phyloP scores from a whole-genome alignment of 92 coral and sea anemone genomes.

The Diadumene lineata region DNA sequence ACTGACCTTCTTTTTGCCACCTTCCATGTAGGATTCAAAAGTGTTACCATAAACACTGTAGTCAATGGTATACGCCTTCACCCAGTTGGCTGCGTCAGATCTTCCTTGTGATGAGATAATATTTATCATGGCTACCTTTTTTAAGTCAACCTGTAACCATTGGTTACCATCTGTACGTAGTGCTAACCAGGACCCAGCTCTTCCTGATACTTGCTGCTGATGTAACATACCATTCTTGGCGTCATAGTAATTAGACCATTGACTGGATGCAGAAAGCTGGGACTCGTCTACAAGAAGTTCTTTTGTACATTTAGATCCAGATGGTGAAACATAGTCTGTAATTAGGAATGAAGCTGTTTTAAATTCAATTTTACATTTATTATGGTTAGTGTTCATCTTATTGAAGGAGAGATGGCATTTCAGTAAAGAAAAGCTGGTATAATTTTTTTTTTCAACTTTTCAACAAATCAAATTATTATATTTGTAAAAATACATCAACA shows the following conservation, averaged over 20 bases:
- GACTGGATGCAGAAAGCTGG: slow-evolving; percentile 20
- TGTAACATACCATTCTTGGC: background rate
- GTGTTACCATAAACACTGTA: slow-evolving; percentile 12
- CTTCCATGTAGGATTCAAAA: slow-evolving; percentile 2
- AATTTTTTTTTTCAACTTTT: too few relatives aligned
- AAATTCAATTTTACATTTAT: too few relatives aligned
- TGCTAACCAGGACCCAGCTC: slow-evolving; percentile 30
- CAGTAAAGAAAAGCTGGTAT: too few relatives aligned
- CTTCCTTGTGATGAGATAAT: slow-evolving; percentile 47
- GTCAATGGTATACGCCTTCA: slow-evolving; percentile 22
- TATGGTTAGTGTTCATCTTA: too few relatives aligned
- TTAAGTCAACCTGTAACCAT: slow-evolving; percentile 45
- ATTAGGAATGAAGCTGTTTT: background rate
- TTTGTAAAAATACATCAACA: too few relatives aligned
- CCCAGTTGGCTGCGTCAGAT: slow-evolving; percentile 4
- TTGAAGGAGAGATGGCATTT: too few relatives aligned
- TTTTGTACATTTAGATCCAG: background rate
- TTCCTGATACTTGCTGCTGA: slow-evolving; percentile 1
- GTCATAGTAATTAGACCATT: background rate
- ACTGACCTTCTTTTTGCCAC: background rate
- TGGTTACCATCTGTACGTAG: slow-evolving; percentile 2
- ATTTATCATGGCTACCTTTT: background rate
- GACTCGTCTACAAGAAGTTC: slow-evolving; percentile 8
- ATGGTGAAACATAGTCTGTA: background rate
- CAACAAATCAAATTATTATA: too few relatives aligned